Evolutionary conservation across 1,140 invertebrate species (phyloP).

Genomic region (Macrocentrus cingulum): DNA sequence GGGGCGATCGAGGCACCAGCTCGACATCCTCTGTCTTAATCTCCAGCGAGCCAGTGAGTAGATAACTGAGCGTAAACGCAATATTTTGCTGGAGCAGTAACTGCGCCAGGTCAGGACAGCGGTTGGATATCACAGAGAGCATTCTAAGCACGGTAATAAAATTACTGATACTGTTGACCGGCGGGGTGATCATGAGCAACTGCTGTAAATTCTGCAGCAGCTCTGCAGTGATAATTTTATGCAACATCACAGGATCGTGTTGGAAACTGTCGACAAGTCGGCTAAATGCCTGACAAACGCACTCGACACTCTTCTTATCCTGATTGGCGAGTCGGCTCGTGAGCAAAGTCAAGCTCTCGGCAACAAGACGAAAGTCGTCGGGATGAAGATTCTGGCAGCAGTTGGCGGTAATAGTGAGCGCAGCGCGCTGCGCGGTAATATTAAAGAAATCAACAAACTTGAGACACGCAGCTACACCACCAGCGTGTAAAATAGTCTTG

Average conservation of each 20-base stretch:
- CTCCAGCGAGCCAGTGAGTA: slow-evolving; percentile 82
- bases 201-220: slow-evolving; percentile 91
- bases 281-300: slow-evolving; percentile 93
- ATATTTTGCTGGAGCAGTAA: slow-evolving; percentile 92
- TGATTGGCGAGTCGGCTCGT: slow-evolving; percentile 87
- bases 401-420: slow-evolving; percentile 93
- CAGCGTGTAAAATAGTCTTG: slow-evolving; percentile 92
- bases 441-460: slow-evolving; percentile 98
- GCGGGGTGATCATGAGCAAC: slow-evolving; percentile 87
- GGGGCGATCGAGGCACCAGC: slow-evolving; percentile 84
- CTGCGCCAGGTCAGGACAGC: slow-evolving; percentile 90
- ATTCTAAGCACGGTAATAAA: slow-evolving; percentile 96
- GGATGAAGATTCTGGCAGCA: slow-evolving; percentile 92
- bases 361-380: slow-evolving; percentile 92
- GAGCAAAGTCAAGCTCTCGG: slow-evolving; percentile 83
- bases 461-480: slow-evolving; percentile 91
- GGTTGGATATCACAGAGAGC: slow-evolving; percentile 92
- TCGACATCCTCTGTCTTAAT: slow-evolving; percentile 72
- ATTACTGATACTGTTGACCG: slow-evolving; percentile 88
- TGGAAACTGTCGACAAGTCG: slow-evolving; percentile 96
- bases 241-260: slow-evolving; percentile 83
- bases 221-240: slow-evolving; percentile 93
- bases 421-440: slow-evolving; percentile 92
- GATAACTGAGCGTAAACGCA: slow-evolving; percentile 88
- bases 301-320: slow-evolving; percentile 97